Evolutionary conservation across 1,140 invertebrate species (phyloP).

Genomic region (Aphaenogaster floridana): DNA sequence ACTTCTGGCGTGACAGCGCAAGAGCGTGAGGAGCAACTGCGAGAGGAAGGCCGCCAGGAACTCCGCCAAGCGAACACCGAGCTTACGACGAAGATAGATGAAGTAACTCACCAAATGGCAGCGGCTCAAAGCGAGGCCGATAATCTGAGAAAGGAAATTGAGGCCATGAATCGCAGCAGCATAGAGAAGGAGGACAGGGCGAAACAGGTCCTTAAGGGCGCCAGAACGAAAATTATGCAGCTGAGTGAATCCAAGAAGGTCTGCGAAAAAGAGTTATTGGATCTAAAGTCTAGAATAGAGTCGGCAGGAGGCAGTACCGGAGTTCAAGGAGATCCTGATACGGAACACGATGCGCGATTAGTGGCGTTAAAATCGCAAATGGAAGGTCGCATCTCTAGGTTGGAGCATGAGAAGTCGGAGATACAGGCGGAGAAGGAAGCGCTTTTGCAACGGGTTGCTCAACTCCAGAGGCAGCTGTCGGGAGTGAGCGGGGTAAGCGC

Average conservation of each 20-base stretch:
- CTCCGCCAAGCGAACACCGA: constrained; percentile 84
- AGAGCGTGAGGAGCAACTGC: constrained; percentile 84
- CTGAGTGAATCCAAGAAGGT: constrained; percentile 90
- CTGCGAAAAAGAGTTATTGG: constrained; percentile 88
- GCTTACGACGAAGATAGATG: constrained; percentile 87
- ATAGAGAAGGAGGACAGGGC: constrained; percentile 91
- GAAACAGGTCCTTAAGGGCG: constrained; percentile 91
- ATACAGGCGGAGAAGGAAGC: constrained; percentile 90
- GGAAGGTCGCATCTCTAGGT: constrained; percentile 90
- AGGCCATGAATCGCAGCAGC: constrained; percentile 89
- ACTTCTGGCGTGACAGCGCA: constrained; percentile 70
- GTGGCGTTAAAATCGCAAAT: constrained; percentile 91
- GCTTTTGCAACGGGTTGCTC: constrained; percentile 90
- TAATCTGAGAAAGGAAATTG: constrained; percentile 90
- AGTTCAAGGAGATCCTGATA: constrained; percentile 72
- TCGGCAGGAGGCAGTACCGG: constrained; percentile 60
- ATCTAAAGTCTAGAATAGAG: constrained; percentile 88
- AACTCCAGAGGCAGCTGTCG: constrained; percentile 93
- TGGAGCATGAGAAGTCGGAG: constrained; percentile 93
- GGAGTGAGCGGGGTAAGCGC: constrained; percentile 90
- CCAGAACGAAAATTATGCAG: constrained; percentile 91
- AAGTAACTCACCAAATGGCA: constrained; percentile 89
- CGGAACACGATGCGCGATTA: constrained; percentile 88
- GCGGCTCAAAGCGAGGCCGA: constrained; percentile 89
- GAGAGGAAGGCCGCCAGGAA: constrained; percentile 87